A percentile compares a stretch with the other conserved stretches of the same genome.
These are phyloP conservation scores for Pseudococcus jackbeardsleyi DNA, from an alignment of 2,888 invertebrate genomes.

Conservation along the genomic window DNA sequence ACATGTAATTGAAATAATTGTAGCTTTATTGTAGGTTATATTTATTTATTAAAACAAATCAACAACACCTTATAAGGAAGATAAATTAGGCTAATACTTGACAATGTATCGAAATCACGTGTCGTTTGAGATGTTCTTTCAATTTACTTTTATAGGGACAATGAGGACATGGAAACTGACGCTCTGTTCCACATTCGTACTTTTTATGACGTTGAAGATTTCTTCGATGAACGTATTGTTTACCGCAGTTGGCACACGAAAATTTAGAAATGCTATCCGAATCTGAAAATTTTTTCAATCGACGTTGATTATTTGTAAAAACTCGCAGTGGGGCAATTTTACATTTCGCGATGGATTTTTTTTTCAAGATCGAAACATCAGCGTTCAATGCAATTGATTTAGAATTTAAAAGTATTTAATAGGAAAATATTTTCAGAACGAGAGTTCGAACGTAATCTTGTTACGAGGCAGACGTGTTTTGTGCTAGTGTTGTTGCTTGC, in stretches of 20 bases:
- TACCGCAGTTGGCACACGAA: constrained; percentile 65
- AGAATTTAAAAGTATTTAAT: no score
- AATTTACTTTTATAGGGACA: constrained; percentile 68
- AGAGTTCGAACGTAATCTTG: no score
- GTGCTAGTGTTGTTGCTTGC: no score
- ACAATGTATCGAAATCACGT: constrained; percentile 66
- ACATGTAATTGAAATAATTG: neutral
- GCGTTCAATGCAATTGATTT: no score
- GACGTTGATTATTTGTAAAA: neutral
- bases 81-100: constrained; percentile 17
- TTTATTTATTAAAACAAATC: neutral
- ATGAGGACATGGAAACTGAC: constrained; percentile 68
- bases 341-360: neutral
- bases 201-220: constrained; percentile 68
- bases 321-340: neutral
- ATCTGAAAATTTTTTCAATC: neutral
- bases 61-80: neutral
- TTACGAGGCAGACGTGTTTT: no score
- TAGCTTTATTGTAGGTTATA: neutral
- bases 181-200: constrained; percentile 69
- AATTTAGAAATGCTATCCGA: neutral
- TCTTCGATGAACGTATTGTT: constrained; percentile 67
- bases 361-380: neutral
- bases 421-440: no score
- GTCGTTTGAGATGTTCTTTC: constrained; percentile 67